phyloP scores from a whole-genome alignment of 1,140 invertebrate species.

The Drosophila baimaii region DNA sequence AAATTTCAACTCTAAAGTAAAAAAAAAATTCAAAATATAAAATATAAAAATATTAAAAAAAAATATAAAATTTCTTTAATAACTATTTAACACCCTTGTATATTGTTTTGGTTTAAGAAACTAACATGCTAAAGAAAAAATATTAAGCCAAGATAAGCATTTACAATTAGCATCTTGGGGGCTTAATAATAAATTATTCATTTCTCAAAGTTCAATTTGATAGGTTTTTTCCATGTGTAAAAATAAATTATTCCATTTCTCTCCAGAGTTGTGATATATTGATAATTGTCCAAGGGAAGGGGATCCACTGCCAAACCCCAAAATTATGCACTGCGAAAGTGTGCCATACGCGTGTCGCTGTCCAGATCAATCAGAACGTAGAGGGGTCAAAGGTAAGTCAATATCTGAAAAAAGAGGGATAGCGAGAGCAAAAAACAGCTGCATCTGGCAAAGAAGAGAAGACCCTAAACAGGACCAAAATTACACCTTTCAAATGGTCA shows the following conservation, averaged over 20 bases:
- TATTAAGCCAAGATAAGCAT: neutral
- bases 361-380: slow-evolving; percentile 15
- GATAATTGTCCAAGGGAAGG: neutral
- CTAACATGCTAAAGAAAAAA: too few species aligned
- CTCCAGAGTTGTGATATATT: neutral
- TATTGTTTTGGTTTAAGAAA: too few species aligned
- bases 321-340: slow-evolving; percentile 27
- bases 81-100: too few species aligned
- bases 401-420: slow-evolving; percentile 17
- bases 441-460: slow-evolving; percentile 7
- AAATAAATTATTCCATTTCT: neutral
- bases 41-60: too few species aligned
- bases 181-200: neutral
- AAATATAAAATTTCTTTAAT: too few species aligned
- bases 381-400: slow-evolving; percentile 31
- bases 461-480: slow-evolving; percentile 55
- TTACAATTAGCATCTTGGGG: neutral
- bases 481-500: slow-evolving; percentile 80
- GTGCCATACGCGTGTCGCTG: slow-evolving; percentile 56
- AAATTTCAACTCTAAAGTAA: too few species aligned
- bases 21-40: too few species aligned
- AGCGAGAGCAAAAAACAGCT: slow-evolving; percentile 26
- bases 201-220: neutral
- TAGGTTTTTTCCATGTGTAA: slow-evolving; percentile 3
- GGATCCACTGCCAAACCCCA: slow-evolving; percentile 9